These are phyloP conservation scores for Grammomys surdaster DNA, from an alignment of 2,113 vertebrate genomes.

Conservation along the genomic window DNA sequence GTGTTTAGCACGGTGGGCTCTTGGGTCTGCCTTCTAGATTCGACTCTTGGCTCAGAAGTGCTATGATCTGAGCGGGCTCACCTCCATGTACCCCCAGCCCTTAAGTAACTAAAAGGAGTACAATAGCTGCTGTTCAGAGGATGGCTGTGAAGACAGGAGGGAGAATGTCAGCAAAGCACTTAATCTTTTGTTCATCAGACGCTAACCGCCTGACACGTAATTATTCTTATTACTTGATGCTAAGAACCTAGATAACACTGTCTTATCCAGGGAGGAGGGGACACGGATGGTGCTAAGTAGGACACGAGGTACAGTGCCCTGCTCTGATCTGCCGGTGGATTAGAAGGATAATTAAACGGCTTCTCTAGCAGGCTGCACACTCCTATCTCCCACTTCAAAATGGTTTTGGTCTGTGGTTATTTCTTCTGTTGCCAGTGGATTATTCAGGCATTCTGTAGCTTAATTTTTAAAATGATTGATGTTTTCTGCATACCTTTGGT, in stretches of 20 bases:
- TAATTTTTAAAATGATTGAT: not conserved
- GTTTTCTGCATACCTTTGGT: not conserved
- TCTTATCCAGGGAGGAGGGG: conserved; percentile 10
- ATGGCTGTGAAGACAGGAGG: not conserved
- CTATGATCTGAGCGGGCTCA: not conserved
- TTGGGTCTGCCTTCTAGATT: not conserved
- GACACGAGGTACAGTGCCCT: conserved; percentile 9
- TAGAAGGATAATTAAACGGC: not conserved
- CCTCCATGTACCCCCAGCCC: not conserved
- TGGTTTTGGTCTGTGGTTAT: not conserved
- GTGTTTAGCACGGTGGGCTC: not conserved
- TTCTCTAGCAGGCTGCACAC: not conserved
- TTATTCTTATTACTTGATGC: not conserved
- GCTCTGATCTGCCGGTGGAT: not conserved
- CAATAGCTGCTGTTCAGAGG: not conserved
- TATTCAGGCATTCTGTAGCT: not conserved
- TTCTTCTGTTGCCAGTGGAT: not conserved
- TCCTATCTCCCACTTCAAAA: not conserved
- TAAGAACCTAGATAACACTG: not conserved
- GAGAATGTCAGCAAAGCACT: not conserved
- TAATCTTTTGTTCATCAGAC: not conserved
- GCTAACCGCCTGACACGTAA: not conserved
- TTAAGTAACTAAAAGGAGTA: not conserved
- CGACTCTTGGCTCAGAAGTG: not conserved
- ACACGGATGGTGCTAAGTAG: not conserved